Base-by-base conservation (phyloP, 2,797 vertebrate species). In the Dallia pectoralis region DNA sequence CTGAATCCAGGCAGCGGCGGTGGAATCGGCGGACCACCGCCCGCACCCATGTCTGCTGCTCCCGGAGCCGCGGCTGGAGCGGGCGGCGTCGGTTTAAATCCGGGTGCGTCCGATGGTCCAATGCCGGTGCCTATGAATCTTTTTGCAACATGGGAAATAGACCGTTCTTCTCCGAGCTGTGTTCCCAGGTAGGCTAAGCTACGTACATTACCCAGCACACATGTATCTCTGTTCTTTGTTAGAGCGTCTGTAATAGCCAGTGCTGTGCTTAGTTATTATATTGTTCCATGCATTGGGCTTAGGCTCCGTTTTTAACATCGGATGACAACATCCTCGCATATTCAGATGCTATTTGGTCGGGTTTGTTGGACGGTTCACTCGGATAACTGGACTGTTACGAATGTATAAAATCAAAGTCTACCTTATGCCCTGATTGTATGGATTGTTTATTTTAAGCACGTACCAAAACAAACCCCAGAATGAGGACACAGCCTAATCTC, bases 141-240 rank as follows among this genome's bases (percentile, higher is more conserved):
- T 77, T 94, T 94, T 27, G 93, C 93, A 49, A 94, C 93, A 74
- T 94, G 93, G 93, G 93, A 94, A 87, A 89, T 93, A 78, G 93
- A 94, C 84, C 91, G 93, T 70, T 94, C 93, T 48, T 94, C 91
- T 77, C 93, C 93, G 2, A 94, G 92, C 92, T 94, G 93, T 81
- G 93, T 94, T 14, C 92, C 93, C 51, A 93, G 93, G 93, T 94
- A 91, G 18, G 25, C 64, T 75, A 47, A 44, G 67, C 25, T 49
- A 47, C 11, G 25, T 27, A 27, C 22, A 59, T 59, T 22, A 22
- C 22, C 53, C 53, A 59, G 22, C 53, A 59, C 53, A 12, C 11
- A 25, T 27, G 53, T 25, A 67, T 32, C 25, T 4, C 18, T 67
- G 30, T 15, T 25, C 15, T 47, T 67, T 47, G 40, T 19, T 12